Conservation (phyloP, 2,888 invertebrate genomes). For the Eueremaeus valkanovi region DNA sequence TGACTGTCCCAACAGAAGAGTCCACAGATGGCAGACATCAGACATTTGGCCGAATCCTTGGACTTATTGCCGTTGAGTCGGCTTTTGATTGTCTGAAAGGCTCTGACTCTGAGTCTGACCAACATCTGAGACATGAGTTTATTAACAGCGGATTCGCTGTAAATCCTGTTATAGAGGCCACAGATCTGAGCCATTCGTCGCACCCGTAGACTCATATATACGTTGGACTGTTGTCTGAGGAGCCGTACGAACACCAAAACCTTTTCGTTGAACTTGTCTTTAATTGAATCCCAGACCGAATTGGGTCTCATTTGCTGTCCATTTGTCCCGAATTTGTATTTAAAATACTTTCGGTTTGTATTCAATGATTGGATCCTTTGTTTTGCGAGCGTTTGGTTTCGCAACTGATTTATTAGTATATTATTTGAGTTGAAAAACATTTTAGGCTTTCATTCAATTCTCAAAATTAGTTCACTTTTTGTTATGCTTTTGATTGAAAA, state of each 20-base stretch:
- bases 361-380: background rate
- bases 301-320: background rate
- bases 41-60: slow-evolving; percentile 41
- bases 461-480: too few species aligned
- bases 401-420: background rate
- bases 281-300: slow-evolving; percentile 10
- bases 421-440: slow-evolving; percentile 14
- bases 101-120: slow-evolving; percentile 36
- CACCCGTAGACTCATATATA: slow-evolving; percentile 44
- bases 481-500: too few species aligned
- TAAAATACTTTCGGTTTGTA: background rate
- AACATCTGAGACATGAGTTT: slow-evolving; percentile 42
- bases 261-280: slow-evolving; percentile 43
- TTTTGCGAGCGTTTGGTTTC: slow-evolving; percentile 11
- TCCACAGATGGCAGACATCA: slow-evolving; percentile 41
- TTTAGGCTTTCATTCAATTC: too few species aligned
- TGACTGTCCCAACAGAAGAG: slow-evolving; percentile 45
- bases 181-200: slow-evolving; percentile 44
- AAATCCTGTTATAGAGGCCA: slow-evolving; percentile 44
- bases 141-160: slow-evolving; percentile 42
- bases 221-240: slow-evolving; percentile 45
- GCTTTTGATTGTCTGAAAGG: background rate
- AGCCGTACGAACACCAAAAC: slow-evolving; percentile 43
- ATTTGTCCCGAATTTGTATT: background rate
- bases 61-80: background rate